Conservation (phyloP, 2,797 vertebrate genomes). For the Staurois parvus region DNA sequence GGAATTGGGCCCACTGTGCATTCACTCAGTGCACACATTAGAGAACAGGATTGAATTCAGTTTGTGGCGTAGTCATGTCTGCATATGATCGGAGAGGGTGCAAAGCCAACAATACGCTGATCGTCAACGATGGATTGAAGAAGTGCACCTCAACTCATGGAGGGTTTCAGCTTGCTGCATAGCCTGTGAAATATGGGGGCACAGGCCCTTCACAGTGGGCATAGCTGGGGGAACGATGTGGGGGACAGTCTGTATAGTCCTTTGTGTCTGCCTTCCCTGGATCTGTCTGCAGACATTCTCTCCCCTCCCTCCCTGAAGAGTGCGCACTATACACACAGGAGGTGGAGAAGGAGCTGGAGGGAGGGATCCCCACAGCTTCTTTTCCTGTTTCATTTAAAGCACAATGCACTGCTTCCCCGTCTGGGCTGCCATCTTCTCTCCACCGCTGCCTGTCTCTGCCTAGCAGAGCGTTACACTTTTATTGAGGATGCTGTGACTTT, state of each 20-base stretch:
- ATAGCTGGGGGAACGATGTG: too few species aligned
- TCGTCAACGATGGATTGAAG: too few species aligned
- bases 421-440: conserved; percentile 37
- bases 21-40: too few species aligned
- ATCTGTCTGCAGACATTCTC: conserved; percentile 46
- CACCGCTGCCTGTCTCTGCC: not conserved
- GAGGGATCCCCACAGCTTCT: conserved; percentile 46
- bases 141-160: too few species aligned
- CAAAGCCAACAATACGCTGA: too few species aligned
- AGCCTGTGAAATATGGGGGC: too few species aligned
- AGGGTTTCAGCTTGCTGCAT: too few species aligned
- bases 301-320: not conserved
- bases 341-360: conserved; percentile 52
- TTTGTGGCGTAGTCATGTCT: too few species aligned
- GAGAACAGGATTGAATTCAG: too few species aligned
- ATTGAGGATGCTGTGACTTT: conserved; percentile 16
- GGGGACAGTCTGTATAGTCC: conserved; percentile 62
- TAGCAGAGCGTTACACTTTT: conserved; percentile 36
- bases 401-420: conserved; percentile 51
- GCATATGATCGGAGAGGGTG: too few species aligned
- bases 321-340: conserved; percentile 52
- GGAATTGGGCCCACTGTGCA: too few species aligned
- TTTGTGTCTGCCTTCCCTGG: conserved; percentile 63
- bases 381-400: conserved; percentile 61
- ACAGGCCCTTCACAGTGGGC: too few species aligned